Conservation (phyloP, 2,113 vertebrate genomes). For the Marmota monax region DNA sequence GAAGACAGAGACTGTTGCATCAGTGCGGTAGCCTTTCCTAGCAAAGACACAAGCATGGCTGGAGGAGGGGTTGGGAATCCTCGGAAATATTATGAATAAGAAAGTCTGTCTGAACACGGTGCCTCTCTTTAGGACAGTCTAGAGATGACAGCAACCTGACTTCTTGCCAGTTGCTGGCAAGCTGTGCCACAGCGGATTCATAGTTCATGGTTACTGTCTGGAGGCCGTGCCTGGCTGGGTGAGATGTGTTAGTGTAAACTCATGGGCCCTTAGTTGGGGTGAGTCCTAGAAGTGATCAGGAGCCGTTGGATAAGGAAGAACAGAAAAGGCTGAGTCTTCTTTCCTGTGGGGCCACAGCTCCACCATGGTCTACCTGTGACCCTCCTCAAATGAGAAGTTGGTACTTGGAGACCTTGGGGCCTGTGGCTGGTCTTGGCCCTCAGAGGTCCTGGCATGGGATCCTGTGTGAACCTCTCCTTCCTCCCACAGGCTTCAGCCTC, state of each 20-base stretch:
- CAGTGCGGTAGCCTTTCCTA: conserved; percentile 98
- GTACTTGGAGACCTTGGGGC: not conserved
- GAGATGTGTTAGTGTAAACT: not conserved
- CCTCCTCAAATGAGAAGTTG: not conserved
- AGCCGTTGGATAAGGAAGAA: not conserved
- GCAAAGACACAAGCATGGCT: conserved; percentile 50
- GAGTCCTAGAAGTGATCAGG: not conserved
- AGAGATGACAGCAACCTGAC: not conserved
- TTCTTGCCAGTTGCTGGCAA: not conserved
- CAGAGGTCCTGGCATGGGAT: accelerated
- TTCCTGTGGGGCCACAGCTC: not conserved
- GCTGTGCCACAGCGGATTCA: no score
- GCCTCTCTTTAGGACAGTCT: not conserved
- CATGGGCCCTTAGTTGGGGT: not conserved
- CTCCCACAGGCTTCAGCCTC: not conserved
- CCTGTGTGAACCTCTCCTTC: not conserved
- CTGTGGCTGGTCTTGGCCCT: not conserved
- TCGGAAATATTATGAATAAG: accelerated
- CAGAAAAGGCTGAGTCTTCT: not conserved
- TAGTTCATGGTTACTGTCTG: not conserved
- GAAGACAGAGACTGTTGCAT: conserved; percentile 97
- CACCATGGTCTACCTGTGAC: not conserved
- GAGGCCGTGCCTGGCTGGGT: not conserved
- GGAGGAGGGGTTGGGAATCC: not conserved
- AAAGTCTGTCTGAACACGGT: not conserved